Conservation (phyloP, 2,888 invertebrate genomes). For the Cantharis rustica region DNA sequence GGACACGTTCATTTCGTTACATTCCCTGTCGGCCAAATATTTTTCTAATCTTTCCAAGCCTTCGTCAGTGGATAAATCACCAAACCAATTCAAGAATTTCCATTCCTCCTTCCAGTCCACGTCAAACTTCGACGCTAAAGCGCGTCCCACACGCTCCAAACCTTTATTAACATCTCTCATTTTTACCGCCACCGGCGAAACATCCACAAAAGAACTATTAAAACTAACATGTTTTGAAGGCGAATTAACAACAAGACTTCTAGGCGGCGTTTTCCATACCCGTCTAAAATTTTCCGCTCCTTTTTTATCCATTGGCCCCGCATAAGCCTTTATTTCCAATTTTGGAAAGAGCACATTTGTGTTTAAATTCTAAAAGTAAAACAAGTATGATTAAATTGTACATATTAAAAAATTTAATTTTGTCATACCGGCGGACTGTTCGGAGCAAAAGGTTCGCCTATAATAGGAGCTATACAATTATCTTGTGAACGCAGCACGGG, state of each 20-base stretch:
- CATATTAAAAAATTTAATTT: background rate
- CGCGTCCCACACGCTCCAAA: constrained; percentile 81
- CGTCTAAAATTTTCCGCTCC: constrained; percentile 74
- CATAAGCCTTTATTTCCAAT: constrained; percentile 81
- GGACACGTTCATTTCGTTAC: background rate
- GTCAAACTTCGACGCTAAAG: constrained; percentile 71
- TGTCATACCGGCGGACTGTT: constrained; percentile 66
- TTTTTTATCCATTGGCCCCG: constrained; percentile 86
- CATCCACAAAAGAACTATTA: constrained; percentile 21
- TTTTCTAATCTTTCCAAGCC: constrained; percentile 78
- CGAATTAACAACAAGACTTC: constrained; percentile 46
- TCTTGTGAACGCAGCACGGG: constrained; percentile 83
- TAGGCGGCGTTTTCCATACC: constrained; percentile 84
- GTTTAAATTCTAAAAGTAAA: constrained; percentile 62
- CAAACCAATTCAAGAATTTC: constrained; percentile 84
- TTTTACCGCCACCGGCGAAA: constrained; percentile 33
- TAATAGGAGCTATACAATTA: constrained; percentile 72
- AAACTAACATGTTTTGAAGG: constrained; percentile 21
- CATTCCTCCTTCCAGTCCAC: constrained; percentile 91
- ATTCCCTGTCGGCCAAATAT: constrained; percentile 61
- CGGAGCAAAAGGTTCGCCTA: constrained; percentile 81
- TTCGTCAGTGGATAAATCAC: constrained; percentile 74
- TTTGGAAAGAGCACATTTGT: constrained; percentile 70
- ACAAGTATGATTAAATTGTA: background rate
- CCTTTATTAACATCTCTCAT: constrained; percentile 80